These are phyloP conservation scores for Saguinus midas DNA, from an alignment of 2,113 vertebrate species.

Conservation along the genomic window DNA sequence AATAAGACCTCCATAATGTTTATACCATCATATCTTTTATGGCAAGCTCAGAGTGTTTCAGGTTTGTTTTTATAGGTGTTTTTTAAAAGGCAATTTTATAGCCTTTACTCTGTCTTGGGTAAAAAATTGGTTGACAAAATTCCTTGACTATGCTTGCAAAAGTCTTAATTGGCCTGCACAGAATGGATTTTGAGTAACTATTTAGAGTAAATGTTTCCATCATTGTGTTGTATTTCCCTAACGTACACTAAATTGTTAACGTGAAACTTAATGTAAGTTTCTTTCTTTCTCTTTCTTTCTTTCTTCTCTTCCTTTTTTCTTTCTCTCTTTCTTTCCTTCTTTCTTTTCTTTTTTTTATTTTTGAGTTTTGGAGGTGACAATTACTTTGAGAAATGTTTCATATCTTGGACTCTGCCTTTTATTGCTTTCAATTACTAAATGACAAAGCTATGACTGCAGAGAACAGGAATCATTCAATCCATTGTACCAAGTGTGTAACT, in stretches of 20 bases:
- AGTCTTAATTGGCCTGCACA: constrained; percentile 27
- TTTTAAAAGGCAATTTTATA: constrained; percentile 71
- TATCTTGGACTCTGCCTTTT: background rate
- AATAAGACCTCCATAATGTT: constrained; percentile 72
- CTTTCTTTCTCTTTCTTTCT: background rate
- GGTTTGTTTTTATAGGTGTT: constrained; percentile 74
- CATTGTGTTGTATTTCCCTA: background rate
- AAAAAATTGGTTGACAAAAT: constrained; percentile 42
- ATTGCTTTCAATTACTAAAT: background rate
- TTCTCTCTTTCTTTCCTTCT: accelerated
- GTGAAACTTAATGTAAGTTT: background rate
- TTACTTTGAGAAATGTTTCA: background rate
- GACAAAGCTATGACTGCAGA: background rate
- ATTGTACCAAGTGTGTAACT: background rate
- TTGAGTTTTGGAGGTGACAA: background rate
- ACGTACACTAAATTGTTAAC: background rate
- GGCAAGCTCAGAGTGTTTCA: constrained; percentile 64
- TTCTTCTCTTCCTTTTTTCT: accelerated
- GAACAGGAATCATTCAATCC: background rate
- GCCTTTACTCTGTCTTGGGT: constrained; percentile 48
- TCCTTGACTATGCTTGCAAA: constrained; percentile 35
- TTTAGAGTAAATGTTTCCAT: background rate
- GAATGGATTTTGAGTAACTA: background rate
- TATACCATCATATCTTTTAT: constrained; percentile 74
- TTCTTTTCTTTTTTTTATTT: accelerated